Evolutionary conservation across 2,888 invertebrate genomes (phyloP), one percentile per base, ranked within the genome.

Genomic region (Caenorhabditis sp.): DNA sequence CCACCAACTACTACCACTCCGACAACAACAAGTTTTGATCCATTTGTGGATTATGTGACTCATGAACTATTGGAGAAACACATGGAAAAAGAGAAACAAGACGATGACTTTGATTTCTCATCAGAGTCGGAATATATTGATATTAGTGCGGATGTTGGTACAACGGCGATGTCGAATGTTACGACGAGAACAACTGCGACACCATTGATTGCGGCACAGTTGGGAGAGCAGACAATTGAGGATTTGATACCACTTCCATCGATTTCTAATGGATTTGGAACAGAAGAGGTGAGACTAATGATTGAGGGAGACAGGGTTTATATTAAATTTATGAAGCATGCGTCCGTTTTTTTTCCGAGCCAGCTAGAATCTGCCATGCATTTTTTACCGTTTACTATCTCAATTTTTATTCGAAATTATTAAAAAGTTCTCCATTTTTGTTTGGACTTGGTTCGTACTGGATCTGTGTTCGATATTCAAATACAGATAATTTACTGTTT

Each of bases 181-280:
- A 67, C 64, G 1, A 54, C 52, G 23, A 67, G 72, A 43, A 71
- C 72, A 2, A 72, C 68, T 7, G 65, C 53, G 1, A 64, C 68
- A 58, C 71, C 71, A 27, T 63, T 71, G 50, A 64, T 56, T 25
- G 67, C 67, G 27, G 67, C 60, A 54, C 52, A 63, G 60, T 63
- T 71, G 50, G 67, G 71, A 31, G 67, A 67, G 38, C 61, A 66
- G 31, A 67, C 67, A 23, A 64, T 56, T 23, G 54, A 52, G n/a
- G 71, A 71, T 61, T 50, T 71, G 52, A 71, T 71, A 10, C 71
- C 71, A 43, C 20, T 71, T 27, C 72, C 72, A n/a, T 60, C 64
- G 0, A 57, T 64, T 0, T 67, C 68, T 7, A 49, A 65, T 10
- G 14, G 56, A 2, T 72, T 72, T 20, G 67, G 64, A 58, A 56